phyloP scores from a whole-genome alignment of 1,140 invertebrate genomes.

The Drosophila gunungcola region DNA sequence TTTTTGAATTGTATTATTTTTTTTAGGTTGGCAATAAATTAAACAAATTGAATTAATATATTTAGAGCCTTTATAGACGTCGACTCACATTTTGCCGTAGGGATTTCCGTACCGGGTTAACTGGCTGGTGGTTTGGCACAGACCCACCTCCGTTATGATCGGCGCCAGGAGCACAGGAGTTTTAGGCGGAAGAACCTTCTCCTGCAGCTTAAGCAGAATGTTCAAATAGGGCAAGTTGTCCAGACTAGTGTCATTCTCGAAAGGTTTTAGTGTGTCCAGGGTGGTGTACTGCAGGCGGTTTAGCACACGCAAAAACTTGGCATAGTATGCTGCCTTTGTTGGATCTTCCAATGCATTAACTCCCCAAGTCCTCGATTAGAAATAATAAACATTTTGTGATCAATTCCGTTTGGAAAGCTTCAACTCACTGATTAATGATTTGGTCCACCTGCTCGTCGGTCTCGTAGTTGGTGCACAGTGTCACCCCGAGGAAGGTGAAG shows the following conservation, averaged over 20 bases:
- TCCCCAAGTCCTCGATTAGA: constrained; percentile 40
- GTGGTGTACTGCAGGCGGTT: constrained; percentile 57
- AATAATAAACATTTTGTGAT: background rate
- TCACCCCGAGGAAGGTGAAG: constrained; percentile 66
- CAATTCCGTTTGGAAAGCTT: too few relatives aligned
- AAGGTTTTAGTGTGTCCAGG: constrained; percentile 50
- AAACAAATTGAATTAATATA: background rate
- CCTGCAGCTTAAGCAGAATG: constrained; percentile 38
- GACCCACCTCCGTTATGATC: constrained; percentile 67
- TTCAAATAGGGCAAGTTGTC: constrained; percentile 49
- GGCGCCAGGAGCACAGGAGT: constrained; percentile 25
- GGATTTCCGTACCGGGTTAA: constrained; percentile 64
- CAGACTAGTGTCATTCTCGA: constrained; percentile 58
- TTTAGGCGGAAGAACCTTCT: constrained; percentile 8
- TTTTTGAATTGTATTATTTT: too few relatives aligned
- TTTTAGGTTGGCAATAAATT: background rate
- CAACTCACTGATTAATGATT: constrained; percentile 56
- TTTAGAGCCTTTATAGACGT: background rate
- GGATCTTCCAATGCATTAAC: constrained; percentile 6
- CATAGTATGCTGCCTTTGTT: constrained; percentile 39
- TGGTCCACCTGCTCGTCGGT: constrained; percentile 26
- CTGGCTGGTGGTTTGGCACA: constrained; percentile 66
- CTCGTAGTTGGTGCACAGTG: constrained; percentile 61
- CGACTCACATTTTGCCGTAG: constrained; percentile 46
- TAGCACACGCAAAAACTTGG: constrained; percentile 46